These are phyloP conservation scores for Lithophane socia DNA, from an alignment of 2,888 invertebrate genomes.

Conservation along the genomic window DNA sequence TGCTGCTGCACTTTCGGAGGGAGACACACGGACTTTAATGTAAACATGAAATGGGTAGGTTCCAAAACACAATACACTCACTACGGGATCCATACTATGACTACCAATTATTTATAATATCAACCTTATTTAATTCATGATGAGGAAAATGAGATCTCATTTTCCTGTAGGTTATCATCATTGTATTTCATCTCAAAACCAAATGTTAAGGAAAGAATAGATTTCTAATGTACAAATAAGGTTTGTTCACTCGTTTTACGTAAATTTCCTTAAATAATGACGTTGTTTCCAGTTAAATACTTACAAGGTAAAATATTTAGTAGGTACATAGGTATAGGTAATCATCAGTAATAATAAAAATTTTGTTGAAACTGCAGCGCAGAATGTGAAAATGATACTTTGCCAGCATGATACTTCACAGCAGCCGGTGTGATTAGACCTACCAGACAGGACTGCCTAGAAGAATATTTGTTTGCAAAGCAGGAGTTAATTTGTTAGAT, in stretches of 20 bases:
- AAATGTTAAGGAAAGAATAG: background rate
- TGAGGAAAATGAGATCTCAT: constrained; percentile 12
- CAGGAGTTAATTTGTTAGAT: background rate
- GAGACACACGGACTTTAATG: background rate
- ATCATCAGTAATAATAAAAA: background rate
- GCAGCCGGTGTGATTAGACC: background rate
- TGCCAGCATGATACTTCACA: background rate
- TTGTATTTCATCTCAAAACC: no score
- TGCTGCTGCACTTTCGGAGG: background rate
- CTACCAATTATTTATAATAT: background rate
- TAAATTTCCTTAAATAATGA: constrained; percentile 13
- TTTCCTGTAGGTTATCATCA: no score
- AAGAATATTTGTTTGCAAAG: background rate
- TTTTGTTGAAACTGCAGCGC: no score
- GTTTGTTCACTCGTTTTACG: background rate
- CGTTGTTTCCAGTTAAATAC: constrained; percentile 13
- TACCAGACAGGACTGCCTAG: background rate
- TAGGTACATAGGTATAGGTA: background rate
- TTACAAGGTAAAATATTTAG: constrained; percentile 2
- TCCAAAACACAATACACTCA: constrained; percentile 1
- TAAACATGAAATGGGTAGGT: background rate
- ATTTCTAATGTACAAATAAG: background rate
- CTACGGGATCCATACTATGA: background rate
- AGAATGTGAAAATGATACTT: no score
- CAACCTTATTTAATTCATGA: constrained; percentile 1